These are phyloP conservation scores for Cottus gobio DNA, from an alignment of 2,113 vertebrate genomes.

Conservation along the genomic window DNA sequence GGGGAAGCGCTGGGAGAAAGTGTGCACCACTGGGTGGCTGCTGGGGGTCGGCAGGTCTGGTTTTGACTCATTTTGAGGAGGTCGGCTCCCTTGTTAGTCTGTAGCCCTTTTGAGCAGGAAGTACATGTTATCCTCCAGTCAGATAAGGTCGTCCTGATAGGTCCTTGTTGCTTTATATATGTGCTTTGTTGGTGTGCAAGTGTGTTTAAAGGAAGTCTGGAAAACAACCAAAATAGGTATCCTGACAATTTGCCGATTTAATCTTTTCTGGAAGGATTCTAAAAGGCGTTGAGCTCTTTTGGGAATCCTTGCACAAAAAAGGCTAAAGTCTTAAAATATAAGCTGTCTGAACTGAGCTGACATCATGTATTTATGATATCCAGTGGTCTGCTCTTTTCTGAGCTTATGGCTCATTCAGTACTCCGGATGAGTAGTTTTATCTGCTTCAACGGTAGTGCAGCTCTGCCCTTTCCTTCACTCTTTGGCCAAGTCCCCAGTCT, in stretches of 20 bases:
- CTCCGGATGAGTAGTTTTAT: slow-evolving; percentile 63
- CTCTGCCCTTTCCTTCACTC: slow-evolving; percentile 47
- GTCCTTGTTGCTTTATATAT: slow-evolving; percentile 33
- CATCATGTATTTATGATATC: slow-evolving; percentile 42
- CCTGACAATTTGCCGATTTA: neutral
- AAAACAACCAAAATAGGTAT: neutral
- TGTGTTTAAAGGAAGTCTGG: slow-evolving; percentile 6
- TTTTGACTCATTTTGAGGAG: slow-evolving; percentile 22
- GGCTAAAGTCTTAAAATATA: slow-evolving; percentile 14
- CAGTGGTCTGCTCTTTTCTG: slow-evolving; percentile 46
- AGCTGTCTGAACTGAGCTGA: slow-evolving; percentile 37
- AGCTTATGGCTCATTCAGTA: slow-evolving; percentile 49
- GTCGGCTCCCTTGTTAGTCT: slow-evolving; percentile 25
- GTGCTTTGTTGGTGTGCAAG: neutral
- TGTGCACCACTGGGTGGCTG: slow-evolving; percentile 39
- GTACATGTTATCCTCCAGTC: slow-evolving; percentile 4
- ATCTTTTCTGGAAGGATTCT: slow-evolving; percentile 18
- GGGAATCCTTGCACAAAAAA: slow-evolving; percentile 20
- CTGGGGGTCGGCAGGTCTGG: slow-evolving; percentile 39
- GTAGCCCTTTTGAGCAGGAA: slow-evolving; percentile 24
- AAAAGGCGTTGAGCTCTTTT: neutral
- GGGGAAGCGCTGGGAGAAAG: slow-evolving; percentile 45
- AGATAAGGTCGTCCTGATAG: slow-evolving; percentile 22
- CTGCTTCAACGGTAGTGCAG: slow-evolving; percentile 45
- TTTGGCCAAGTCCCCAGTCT: slow-evolving; percentile 49